A percentile compares a stretch with the other conserved stretches of the same genome.
These are phyloP conservation scores for Hydrolagus colliei DNA, from an alignment of 2,797 vertebrate species.

Conservation along the genomic window DNA sequence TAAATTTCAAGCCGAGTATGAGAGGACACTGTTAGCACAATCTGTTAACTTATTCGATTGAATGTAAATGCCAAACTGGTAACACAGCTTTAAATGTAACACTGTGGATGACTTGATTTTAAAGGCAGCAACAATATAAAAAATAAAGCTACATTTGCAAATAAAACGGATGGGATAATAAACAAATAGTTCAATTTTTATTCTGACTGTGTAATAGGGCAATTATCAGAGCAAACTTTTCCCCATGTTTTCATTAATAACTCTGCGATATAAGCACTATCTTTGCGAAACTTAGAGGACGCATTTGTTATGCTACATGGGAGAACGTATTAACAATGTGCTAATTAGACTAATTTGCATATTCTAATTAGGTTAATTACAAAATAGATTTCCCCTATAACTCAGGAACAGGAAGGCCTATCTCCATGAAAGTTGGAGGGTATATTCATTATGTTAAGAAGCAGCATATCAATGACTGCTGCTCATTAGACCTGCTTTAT, in stretches of 20 bases:
- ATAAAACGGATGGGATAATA: neutral
- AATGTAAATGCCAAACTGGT: neutral
- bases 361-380: constrained; percentile 33
- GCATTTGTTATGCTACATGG: constrained; percentile 31
- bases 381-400: constrained; percentile 32
- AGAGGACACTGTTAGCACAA: neutral
- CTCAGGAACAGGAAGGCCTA: constrained; percentile 31
- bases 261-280: constrained; percentile 15
- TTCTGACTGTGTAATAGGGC: neutral
- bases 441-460: constrained; percentile 31
- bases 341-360: constrained; percentile 29
- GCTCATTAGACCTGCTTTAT: constrained; percentile 27
- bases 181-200: neutral
- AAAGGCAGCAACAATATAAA: neutral
- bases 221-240: constrained; percentile 17
- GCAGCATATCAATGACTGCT: constrained; percentile 28
- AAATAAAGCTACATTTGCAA: too few relatives aligned
- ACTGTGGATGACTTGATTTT: neutral
- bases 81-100: neutral
- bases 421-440: constrained; percentile 25
- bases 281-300: constrained; percentile 31
- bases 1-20: neutral
- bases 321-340: constrained; percentile 30
- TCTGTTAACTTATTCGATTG: neutral
- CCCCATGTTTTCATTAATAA: constrained; percentile 22